Percentiles rank a stretch among this genome's conserved stretches.
phyloP scores from a whole-genome alignment of 2,113 vertebrate species.

The Zosterops hypoxanthus region DNA sequence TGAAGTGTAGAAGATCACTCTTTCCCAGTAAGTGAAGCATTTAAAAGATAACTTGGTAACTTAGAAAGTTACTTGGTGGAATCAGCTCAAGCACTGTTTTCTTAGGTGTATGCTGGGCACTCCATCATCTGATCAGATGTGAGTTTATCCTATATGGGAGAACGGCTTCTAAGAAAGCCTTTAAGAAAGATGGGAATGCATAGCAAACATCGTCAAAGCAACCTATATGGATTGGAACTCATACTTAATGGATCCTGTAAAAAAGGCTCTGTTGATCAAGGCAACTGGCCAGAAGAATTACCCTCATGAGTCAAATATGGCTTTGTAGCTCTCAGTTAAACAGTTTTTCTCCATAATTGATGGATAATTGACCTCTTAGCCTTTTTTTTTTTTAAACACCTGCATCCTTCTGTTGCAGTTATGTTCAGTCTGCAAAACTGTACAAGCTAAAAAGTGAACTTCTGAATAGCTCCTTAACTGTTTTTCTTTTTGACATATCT shows the following conservation, averaged over 20 bases:
- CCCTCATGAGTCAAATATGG: accelerated
- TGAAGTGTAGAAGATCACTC: not conserved
- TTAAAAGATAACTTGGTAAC: not conserved
- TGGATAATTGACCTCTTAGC: not conserved
- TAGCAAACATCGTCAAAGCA: not conserved
- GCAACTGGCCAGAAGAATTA: not conserved
- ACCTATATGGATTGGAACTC: not conserved
- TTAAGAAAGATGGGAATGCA: not conserved
- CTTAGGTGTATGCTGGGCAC: not conserved
- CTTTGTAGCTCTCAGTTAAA: not conserved
- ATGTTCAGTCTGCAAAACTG: not conserved
- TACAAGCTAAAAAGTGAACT: not conserved
- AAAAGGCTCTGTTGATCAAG: not conserved
- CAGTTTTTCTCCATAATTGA: not conserved
- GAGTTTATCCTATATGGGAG: not conserved
- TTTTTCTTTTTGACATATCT: not conserved
- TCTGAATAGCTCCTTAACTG: not conserved
- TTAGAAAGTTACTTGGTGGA: not conserved
- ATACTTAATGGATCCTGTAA: not conserved
- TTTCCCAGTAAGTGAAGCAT: not conserved
- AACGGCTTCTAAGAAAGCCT: not conserved
- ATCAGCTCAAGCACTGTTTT: not conserved
- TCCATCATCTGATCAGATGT: not conserved
- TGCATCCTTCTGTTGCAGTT: not conserved
- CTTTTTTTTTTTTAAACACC: not conserved